phyloP scores from a whole-genome alignment of 2,113 vertebrate species.

The Nicator chloris region DNA sequence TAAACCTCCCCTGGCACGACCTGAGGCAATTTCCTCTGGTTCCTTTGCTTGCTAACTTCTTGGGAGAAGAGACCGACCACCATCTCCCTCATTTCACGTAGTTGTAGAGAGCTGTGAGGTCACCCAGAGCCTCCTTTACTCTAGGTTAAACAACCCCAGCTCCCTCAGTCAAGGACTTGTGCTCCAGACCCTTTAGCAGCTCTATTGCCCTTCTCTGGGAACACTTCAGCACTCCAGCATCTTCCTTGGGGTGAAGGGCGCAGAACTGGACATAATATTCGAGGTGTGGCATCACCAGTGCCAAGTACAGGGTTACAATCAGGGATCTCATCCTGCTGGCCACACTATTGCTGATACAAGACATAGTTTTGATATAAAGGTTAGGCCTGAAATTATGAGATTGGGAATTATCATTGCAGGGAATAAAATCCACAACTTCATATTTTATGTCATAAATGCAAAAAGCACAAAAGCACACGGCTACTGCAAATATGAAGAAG shows the following conservation, averaged over 20 bases:
- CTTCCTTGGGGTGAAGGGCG: not conserved
- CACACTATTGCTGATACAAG: not conserved
- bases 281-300: not conserved
- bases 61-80: not conserved
- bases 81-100: not conserved
- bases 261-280: rapidly evolving
- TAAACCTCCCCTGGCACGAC: not conserved
- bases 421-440: not conserved
- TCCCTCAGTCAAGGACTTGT: not conserved
- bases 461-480: not conserved
- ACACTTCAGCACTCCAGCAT: rapidly evolving
- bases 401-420: not conserved
- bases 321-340: not conserved
- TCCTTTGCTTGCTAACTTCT: not conserved
- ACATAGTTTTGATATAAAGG: not conserved
- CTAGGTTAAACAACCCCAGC: not conserved
- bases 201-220: not conserved
- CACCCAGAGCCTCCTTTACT: not conserved
- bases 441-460: not conserved
- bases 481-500: not conserved
- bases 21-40: not conserved
- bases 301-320: not conserved
- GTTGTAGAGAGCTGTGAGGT: not conserved
- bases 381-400: not conserved
- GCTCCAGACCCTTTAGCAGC: not conserved